These are phyloP conservation scores for Cephus cinctus DNA, from an alignment of 1,140 invertebrate genomes.

Conservation along the genomic window DNA sequence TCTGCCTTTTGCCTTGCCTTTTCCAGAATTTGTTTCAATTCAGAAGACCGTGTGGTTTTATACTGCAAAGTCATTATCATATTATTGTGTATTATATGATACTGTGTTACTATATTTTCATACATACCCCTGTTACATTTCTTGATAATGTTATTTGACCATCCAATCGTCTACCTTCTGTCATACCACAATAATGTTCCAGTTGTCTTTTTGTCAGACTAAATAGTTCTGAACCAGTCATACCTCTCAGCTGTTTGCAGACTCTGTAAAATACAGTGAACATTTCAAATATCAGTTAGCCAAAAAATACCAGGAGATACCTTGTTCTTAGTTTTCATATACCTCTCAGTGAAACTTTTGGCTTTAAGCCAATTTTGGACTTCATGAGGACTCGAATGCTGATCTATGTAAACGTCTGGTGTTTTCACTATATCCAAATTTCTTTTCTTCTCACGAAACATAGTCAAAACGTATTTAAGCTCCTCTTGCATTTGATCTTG, in stretches of 20 bases:
- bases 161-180: slow-evolving; percentile 71
- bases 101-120: not conserved
- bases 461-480: slow-evolving; percentile 63
- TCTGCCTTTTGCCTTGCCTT: slow-evolving; percentile 65
- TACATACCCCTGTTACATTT: slow-evolving; percentile 72
- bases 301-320: too few relatives aligned
- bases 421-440: slow-evolving; percentile 67
- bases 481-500: slow-evolving; percentile 67
- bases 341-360: slow-evolving; percentile 71
- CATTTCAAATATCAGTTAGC: too few relatives aligned
- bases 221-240: slow-evolving; percentile 73
- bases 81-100: too few relatives aligned
- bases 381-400: slow-evolving; percentile 63
- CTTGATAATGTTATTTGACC: slow-evolving; percentile 76
- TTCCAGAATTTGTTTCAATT: slow-evolving; percentile 66
- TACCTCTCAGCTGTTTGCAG: slow-evolving; percentile 63
- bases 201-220: slow-evolving; percentile 63
- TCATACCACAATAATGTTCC: slow-evolving; percentile 66
- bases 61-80: slow-evolving; percentile 59
- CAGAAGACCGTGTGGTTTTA: slow-evolving; percentile 66
- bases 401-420: slow-evolving; percentile 70
- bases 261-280: slow-evolving; percentile 45
- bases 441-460: slow-evolving; percentile 60
- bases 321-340: too few relatives aligned
- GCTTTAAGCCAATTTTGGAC: slow-evolving; percentile 73